Evolutionary conservation across 2,113 vertebrate genomes (phyloP).

Genomic region (Morphnarchus princeps): DNA sequence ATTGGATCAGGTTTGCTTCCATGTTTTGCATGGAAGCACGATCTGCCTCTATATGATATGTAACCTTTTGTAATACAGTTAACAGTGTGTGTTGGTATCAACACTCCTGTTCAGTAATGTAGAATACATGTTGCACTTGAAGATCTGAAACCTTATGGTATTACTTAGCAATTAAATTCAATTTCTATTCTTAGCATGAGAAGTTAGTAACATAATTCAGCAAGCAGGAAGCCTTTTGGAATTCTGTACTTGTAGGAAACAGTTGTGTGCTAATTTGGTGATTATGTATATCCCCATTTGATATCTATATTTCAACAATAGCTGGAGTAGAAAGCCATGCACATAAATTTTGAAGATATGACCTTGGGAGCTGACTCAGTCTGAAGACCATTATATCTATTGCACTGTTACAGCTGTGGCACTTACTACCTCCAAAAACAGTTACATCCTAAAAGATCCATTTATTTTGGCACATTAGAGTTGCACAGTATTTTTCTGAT

Average conservation of each 20-base stretch:
- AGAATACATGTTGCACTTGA: not conserved
- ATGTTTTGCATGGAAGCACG: not conserved
- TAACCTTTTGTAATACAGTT: not conserved
- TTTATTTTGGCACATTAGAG: not conserved
- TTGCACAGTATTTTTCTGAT: not conserved
- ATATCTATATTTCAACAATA: not conserved
- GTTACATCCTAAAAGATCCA: not conserved
- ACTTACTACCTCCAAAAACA: not conserved
- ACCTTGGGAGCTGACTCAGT: not conserved
- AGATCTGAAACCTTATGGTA: not conserved
- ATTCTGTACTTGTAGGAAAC: not conserved
- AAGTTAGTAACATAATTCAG: constrained; percentile 5
- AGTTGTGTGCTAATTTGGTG: constrained; percentile 14
- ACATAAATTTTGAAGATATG: not conserved
- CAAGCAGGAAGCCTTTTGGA: not conserved
- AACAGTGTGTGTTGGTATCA: not conserved
- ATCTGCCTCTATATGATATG: not conserved
- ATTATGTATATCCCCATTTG: not conserved
- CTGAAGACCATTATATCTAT: not conserved
- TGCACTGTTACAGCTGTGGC: not conserved
- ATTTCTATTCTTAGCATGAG: not conserved
- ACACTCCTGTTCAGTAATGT: not conserved
- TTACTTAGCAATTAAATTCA: not conserved
- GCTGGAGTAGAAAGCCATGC: not conserved
- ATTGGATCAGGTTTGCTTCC: not conserved